Conservation (phyloP, 1,140 invertebrate genomes). For the Hormaphis cornu region DNA sequence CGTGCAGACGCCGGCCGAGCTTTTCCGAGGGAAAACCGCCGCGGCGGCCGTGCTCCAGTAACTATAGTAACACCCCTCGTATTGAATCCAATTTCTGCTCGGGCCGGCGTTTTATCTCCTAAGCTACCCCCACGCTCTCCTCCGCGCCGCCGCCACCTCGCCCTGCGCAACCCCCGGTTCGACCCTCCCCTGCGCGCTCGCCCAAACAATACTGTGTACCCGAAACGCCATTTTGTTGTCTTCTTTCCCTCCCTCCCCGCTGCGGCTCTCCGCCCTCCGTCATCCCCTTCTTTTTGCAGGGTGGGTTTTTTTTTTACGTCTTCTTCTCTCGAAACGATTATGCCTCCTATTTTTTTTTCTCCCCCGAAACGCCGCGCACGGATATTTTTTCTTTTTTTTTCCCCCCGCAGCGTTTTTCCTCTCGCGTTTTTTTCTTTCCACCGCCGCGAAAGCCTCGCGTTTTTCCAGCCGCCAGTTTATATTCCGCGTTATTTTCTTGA, state of each 20-base stretch:
- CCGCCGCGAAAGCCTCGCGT: slow-evolving; percentile 6
- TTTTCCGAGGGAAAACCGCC: slow-evolving; percentile 17
- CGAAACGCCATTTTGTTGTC: slow-evolving; percentile 25
- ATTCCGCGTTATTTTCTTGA: slow-evolving; percentile 29
- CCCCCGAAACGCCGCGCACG: no score
- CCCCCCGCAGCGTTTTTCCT: neutral
- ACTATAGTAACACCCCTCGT: slow-evolving; percentile 30
- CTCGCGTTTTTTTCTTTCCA: neutral
- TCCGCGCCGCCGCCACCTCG: neutral
- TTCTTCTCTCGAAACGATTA: slow-evolving; percentile 14
- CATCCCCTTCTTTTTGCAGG: neutral
- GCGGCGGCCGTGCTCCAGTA: neutral
- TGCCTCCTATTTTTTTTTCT: neutral
- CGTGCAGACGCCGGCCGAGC: neutral
- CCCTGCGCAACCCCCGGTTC: neutral
- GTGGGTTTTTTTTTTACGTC: neutral
- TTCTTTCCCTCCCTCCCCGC: neutral
- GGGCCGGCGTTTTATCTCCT: slow-evolving; percentile 12
- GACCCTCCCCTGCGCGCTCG: neutral
- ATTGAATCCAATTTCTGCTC: slow-evolving; percentile 31
- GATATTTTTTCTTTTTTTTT: neutral
- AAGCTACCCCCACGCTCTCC: slow-evolving; percentile 10
- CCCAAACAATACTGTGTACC: neutral
- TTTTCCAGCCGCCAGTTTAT: slow-evolving; percentile 24
- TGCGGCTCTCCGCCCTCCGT: neutral